Evolutionary conservation across 2,888 invertebrate genomes (phyloP), one percentile per base, ranked within the genome.

Genomic region (Onthophagus sagittarius): DNA sequence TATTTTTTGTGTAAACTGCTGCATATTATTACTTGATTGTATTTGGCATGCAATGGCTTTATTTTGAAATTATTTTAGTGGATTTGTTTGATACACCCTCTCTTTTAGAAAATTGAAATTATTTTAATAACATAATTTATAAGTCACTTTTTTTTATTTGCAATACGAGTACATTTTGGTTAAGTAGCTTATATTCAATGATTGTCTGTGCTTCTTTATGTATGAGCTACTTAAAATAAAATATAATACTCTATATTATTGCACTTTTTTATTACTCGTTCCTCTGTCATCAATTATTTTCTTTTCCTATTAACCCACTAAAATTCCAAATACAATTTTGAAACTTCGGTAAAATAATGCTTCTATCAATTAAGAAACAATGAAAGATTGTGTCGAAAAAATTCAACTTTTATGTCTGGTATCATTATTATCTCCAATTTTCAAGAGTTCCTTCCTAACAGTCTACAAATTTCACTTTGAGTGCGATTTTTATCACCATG

Each of bases 181-280:
- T 76, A 75, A 73, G 65, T 78, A 78, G 78, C 77, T 78, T 78
- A 77, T 77, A 77, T 78, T 77, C 75, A 78, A 77, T 23, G 23
- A 23, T 23, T 23, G 23, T 23, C 1, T 23, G 23, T 23, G 23
- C 23, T 23, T 23, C 23, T 64, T 15, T 64, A 64, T 14, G 14
- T 15, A 15, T 64, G 13, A 64, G 64, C 64, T 64, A 64, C 64
- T 64, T 64, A 64, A 64, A 64, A 64, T 64, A 64, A 15, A 64
- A 64, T 15, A 15, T 64, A 13, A 64, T 64, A 64, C 64, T 64
- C 64, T 15, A 15, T 23, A 15, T 64, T 23, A 5, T 14, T 13
- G 3, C 5, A 7, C 9, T 13, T 9, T 64, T 64, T 64, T 5
- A 15, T 63, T 64, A 15, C 64, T 64, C 64, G 14, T 63, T 11